phyloP scores from a whole-genome alignment of 1,140 invertebrate species.

The Ceratina australensis region DNA sequence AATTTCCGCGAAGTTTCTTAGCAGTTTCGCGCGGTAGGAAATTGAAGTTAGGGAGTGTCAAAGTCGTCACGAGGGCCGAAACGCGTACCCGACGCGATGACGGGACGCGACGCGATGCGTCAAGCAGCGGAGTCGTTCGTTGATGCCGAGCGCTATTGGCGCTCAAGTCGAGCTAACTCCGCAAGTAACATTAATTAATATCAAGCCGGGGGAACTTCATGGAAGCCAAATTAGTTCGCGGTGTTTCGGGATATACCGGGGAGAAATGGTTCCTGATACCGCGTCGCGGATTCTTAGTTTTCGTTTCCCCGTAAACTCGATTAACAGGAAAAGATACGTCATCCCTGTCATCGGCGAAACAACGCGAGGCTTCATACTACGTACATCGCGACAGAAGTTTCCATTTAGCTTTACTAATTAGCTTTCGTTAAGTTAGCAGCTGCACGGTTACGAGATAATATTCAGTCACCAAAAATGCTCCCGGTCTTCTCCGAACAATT shows the following conservation, averaged over 20 bases:
- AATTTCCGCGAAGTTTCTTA: constrained; percentile 23
- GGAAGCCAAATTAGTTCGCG: neutral
- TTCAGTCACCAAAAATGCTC: neutral
- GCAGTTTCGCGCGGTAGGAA: constrained; percentile 7
- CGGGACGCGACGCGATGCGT: neutral
- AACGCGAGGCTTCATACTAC: too few species aligned
- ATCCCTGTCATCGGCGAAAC: too few species aligned
- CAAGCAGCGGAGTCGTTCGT: neutral
- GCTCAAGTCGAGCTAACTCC: neutral
- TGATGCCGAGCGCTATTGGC: neutral
- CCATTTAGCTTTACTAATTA: too few species aligned
- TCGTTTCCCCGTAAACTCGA: too few species aligned
- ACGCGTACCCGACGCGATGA: neutral
- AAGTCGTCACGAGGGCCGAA: constrained; percentile 26
- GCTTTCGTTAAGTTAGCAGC: neutral
- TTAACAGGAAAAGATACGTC: too few species aligned
- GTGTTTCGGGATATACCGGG: neutral
- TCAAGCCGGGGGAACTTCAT: neutral
- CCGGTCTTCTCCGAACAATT: neutral
- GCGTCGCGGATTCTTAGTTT: neutral
- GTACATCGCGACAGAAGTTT: too few species aligned
- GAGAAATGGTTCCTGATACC: neutral
- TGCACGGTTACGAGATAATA: too few species aligned
- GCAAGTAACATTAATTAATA: constrained; percentile 23
- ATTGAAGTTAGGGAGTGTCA: constrained; percentile 30